These are phyloP conservation scores for Galaxias olidus DNA, from an alignment of 2,797 vertebrate species.

Conservation along the genomic window DNA sequence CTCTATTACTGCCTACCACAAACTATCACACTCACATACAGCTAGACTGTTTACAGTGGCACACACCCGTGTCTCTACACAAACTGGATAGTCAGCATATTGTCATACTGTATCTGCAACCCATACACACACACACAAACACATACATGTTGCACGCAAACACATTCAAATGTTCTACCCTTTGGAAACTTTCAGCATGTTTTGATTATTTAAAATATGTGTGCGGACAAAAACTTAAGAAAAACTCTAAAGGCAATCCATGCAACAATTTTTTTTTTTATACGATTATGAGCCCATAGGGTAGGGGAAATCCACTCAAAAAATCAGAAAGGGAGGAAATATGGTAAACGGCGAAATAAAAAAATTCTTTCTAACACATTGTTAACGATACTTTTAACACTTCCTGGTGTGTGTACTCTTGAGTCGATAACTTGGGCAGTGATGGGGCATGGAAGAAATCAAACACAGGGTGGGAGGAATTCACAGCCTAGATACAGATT, in stretches of 20 bases:
- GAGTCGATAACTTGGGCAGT: no score
- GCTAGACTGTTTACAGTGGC: not conserved
- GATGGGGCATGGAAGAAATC: no score
- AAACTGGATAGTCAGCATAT: constrained; percentile 30
- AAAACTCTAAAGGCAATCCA: constrained; percentile 37
- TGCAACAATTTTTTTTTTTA: constrained; percentile 25
- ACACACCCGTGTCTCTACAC: not conserved
- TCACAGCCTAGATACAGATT: constrained; percentile 42
- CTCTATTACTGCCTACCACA: not conserved
- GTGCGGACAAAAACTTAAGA: constrained; percentile 27
- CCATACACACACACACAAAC: constrained; percentile 22
- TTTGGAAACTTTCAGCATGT: constrained; percentile 45
- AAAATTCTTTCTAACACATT: no score
- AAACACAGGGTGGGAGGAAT: constrained; percentile 12
- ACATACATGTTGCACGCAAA: not conserved
- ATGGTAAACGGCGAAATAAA: no score
- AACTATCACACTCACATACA: not conserved
- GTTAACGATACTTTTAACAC: no score
- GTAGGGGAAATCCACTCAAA: not conserved
- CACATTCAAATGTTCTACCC: constrained; percentile 21
- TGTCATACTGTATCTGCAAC: constrained; percentile 16
- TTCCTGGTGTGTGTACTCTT: no score
- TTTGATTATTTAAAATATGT: constrained; percentile 32
- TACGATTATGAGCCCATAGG: not conserved
- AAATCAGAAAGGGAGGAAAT: constrained; percentile 7